Evolutionary conservation across 2,797 vertebrate species (phyloP), one percentile per base, ranked within the genome.

Genomic region (Sciurus carolinensis): DNA sequence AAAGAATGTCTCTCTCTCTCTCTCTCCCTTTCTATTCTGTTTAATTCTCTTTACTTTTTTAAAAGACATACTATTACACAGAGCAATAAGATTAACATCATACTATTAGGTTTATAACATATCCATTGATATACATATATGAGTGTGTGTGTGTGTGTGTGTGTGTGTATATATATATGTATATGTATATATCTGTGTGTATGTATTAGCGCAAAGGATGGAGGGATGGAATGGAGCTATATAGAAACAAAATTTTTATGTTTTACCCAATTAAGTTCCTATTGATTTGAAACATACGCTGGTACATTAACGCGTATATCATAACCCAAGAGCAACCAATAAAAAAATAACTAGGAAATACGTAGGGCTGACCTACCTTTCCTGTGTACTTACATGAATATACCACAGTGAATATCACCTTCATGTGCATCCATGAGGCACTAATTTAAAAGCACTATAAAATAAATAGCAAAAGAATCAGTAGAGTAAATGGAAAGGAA

Each of bases 201-300:
- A 90, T 62, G 57, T 66, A 77, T 54, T 26, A 75, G 10, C 39
- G 57, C 26, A 89, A 77, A 86, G 72, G 54, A 93, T 36, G 12
- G n/a, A 88, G 42, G 30, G 44, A 79, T 30, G n/a, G 10, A 84
- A 87, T 57, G 44, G 28, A 89, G 26, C 20, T 22, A 24, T 17
- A 36, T 18, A 89, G 7, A 17, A 73, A 30, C 22, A 93, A 95
- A 67, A 50, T 26, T 73, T 92, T 47, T 73, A 10, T 39, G 72
- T 96, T 93, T 93, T 79, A n/a, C 64, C 30, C 50, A 42, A 96
- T 52, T 75, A 59, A 95, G 59, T 75, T 76, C 39, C 18, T 50
- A 79, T 72, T 89, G 66, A 94, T 67, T 93, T 95, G 50, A 95
- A 87, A 30, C 71, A 57, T 7, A 36, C 12, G 69, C n/a, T 66